Base-by-base conservation (phyloP, 1,140 invertebrate genomes). In the Drosophila asahinai region DNA sequence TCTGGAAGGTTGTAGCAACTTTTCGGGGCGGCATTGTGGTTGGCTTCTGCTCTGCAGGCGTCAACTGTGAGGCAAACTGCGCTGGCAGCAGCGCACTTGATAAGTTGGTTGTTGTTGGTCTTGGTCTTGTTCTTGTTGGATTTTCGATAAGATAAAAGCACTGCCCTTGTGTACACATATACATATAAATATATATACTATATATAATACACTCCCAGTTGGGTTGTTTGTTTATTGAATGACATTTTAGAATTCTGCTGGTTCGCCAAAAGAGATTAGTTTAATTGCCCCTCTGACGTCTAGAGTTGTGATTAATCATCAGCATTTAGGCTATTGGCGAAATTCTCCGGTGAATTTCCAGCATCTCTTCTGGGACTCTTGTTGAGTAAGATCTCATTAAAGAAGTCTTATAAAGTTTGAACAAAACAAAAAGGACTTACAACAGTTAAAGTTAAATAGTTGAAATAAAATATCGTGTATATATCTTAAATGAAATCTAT, bases 111-210 rank as follows among this genome's bases (percentile, higher is more conserved):
- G 33, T 55, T 25, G 66, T 77, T 62, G 60, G 58, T 64, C 43
- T 57, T 65, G 17, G 49, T 74, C 30, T 45, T 72, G 36, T 70
- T 81, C 59, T 58, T 80, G 51, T 51, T 67, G 68, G 40, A 83
- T 60, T 61, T 67, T 68, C 59, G 84, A 87, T 87, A 68, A 87
- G 84, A 87, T 87, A 87, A 89, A 87, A 79, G 27, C 45, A 48
- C 45, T 40, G 67, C 61, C 48, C 58, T 54, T 60, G 61, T 59
- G 42, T 43, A 47, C 55, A 62, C 27, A 17, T 45, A 45, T 60
- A 30, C 12, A 19, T 57, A 40, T 55, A 17, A 25, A 25, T 17
- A 14, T 63, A 19, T 62, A 49, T 57, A 30, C 27, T 30, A 17
- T 57, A 25, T 76, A 49, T 60, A 22, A 5, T 5, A 38, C 54